phyloP scores from a whole-genome alignment of 2,113 vertebrate genomes.

The Mustelus asterias region DNA sequence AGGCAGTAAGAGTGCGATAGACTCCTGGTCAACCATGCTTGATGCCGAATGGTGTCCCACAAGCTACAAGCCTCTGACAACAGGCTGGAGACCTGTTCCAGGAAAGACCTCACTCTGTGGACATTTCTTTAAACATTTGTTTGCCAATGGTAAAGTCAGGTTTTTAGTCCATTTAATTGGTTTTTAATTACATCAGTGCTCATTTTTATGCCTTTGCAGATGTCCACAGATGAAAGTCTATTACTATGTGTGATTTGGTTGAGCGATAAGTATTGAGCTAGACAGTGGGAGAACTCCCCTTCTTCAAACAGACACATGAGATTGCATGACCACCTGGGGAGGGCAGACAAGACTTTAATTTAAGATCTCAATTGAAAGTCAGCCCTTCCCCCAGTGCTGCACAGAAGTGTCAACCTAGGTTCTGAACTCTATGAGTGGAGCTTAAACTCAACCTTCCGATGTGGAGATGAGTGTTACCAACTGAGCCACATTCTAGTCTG shows the following conservation, averaged over 20 bases:
- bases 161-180: no score
- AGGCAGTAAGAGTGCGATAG: no score
- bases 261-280: background rate
- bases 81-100: no score
- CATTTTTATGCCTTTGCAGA: no score
- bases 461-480: background rate
- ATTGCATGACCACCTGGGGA: background rate
- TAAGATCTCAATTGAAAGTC: background rate
- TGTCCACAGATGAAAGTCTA: no score
- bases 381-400: background rate
- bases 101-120: no score
- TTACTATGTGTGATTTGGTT: background rate
- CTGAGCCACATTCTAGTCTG: background rate
- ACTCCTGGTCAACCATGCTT: no score
- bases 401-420: background rate
- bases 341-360: background rate
- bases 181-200: no score
- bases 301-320: background rate
- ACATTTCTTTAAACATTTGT: no score
- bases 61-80: no score
- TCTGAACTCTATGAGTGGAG: background rate
- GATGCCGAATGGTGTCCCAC: no score
- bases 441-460: background rate
- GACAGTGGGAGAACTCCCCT: background rate
- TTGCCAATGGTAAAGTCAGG: no score